These are phyloP conservation scores for Syndactyla subalaris DNA, from an alignment of 2,797 vertebrate species.

Conservation along the genomic window DNA sequence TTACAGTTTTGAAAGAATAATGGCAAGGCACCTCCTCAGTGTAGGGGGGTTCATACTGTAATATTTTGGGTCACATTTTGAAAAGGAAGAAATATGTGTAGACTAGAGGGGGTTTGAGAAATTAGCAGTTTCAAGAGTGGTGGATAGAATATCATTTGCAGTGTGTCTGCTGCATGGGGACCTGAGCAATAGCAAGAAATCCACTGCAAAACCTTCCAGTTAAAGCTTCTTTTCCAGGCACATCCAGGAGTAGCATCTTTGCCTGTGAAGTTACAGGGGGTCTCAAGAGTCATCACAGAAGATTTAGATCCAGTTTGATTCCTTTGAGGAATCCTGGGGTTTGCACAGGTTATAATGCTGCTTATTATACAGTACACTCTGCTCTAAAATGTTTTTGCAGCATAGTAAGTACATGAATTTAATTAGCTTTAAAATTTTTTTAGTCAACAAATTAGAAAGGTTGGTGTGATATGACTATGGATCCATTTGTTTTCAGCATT, in stretches of 20 bases:
- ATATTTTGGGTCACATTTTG: not conserved
- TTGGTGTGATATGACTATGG: not conserved
- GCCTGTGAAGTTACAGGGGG: not conserved
- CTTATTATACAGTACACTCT: not conserved
- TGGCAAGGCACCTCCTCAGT: not conserved
- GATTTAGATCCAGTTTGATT: not conserved
- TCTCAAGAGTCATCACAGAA: not conserved
- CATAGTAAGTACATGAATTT: not conserved
- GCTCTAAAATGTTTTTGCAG: not conserved
- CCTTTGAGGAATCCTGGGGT: not conserved
- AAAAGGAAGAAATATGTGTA: not conserved
- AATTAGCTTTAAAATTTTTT: not conserved
- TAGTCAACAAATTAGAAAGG: not conserved
- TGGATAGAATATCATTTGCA: not conserved
- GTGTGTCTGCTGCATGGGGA: accelerated
- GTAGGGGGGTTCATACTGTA: not conserved
- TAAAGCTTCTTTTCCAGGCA: not conserved
- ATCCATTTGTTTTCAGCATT: not conserved
- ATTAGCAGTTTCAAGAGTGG: not conserved
- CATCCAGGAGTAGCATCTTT: not conserved
- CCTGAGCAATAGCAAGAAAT: not conserved
- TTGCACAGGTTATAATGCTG: not conserved
- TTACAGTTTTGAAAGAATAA: not conserved
- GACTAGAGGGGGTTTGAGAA: not conserved
- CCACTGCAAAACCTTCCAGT: not conserved